Conservation (phyloP, 2,113 vertebrate genomes). For the Psephotus haematonotus region DNA sequence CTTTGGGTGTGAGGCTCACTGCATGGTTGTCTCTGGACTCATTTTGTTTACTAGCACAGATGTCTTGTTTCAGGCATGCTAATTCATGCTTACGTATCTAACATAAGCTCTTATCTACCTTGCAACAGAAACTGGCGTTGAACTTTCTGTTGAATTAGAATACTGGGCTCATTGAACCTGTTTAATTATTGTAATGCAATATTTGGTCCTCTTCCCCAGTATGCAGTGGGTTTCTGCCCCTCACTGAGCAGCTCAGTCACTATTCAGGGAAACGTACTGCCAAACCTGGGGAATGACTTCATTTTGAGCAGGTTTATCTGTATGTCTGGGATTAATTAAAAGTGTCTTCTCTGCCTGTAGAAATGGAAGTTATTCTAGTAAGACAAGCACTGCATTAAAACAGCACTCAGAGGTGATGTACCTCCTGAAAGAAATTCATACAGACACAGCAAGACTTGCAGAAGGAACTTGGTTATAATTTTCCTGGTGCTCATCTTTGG, state of each 20-base stretch:
- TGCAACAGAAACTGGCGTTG: not conserved
- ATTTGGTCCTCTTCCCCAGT: not conserved
- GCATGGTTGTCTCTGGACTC: not conserved
- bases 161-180: not conserved
- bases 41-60: not conserved
- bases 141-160: not conserved
- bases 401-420: not conserved
- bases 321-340: not conserved
- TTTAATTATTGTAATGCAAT: not conserved
- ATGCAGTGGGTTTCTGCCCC: not conserved
- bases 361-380: not conserved
- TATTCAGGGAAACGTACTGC: not conserved
- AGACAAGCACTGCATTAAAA: not conserved
- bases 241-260: not conserved
- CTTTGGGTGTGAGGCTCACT: accelerated
- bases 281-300: not conserved
- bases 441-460: not conserved
- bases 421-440: not conserved
- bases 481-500: not conserved
- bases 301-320: not conserved
- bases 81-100: not conserved
- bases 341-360: not conserved
- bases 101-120: not conserved
- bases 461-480: not conserved
- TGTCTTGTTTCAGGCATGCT: not conserved